Conservation (phyloP, 2,888 invertebrate species). For the Mactromeris polynyma region DNA sequence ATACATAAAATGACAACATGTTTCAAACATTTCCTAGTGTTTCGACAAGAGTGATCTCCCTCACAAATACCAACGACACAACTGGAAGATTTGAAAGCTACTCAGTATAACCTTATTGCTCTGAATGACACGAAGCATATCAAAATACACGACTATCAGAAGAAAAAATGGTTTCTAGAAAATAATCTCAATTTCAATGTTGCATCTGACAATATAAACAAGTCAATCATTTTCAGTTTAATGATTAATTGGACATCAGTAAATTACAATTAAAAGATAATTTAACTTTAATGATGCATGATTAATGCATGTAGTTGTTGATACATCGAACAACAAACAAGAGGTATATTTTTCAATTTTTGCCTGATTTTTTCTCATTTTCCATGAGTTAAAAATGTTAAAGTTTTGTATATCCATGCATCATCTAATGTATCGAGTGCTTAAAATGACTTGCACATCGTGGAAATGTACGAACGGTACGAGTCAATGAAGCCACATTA, state of each 20-base stretch:
- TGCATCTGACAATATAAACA: neutral
- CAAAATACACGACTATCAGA: conserved; percentile 12
- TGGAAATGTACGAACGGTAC: neutral
- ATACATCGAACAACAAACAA: neutral
- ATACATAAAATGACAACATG: conserved; percentile 7
- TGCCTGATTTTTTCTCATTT: neutral
- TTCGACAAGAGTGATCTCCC: neutral
- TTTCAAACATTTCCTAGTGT: neutral
- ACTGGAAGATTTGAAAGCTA: neutral
- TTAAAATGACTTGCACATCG: neutral
- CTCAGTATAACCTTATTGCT: neutral
- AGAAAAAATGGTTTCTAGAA: conserved; percentile 5
- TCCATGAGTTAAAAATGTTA: neutral
- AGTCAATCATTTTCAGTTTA: neutral
- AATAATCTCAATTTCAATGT: neutral
- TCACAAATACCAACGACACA: neutral
- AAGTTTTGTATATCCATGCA: neutral
- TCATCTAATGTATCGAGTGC: neutral
- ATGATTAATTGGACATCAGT: neutral
- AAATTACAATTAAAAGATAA: neutral
- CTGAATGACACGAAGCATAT: neutral
- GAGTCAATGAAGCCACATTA: neutral
- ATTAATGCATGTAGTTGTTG: neutral
- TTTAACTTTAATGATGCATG: neutral
- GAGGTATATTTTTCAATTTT: neutral